Evolutionary conservation across 1,140 invertebrate genomes (phyloP), one percentile per base, ranked within the genome.

Genomic region (Drosophila pectinifera): DNA sequence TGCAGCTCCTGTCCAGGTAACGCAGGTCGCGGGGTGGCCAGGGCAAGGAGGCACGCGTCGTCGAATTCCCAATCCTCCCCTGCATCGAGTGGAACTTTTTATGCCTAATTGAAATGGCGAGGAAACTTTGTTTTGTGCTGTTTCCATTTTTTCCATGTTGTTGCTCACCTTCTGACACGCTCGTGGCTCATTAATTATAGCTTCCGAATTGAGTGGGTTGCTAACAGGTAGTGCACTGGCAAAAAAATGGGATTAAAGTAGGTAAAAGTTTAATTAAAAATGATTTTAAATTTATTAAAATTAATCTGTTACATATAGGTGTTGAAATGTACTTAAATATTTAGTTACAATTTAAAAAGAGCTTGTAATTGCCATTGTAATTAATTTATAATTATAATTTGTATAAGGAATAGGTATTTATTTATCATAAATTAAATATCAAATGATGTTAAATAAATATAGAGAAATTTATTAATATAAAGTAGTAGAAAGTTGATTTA

Each of bases 121-220:
- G 84, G 51, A 74, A 88, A 84, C 56, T 79, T 88, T 80, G 45
- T 57, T 73, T 31, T 70, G 61, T 38, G 45, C 18, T 65, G 62
- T 67, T 68, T 65, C 41, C 38, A 42, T 43, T 73, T 45, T 55
- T 72, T 53, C 41, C 36, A 31, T 53, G 38, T 75, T 57, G 36
- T 51, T 75, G 53, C 61, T 78, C 79, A 80, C 84, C 84, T 84
- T 83, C 79, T 64, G 76, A 80, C 84, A 86, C 80, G 72, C 80
- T 89, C 79, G 80, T 76, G 80, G 63, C 84, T 84, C 84, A 89
- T 88, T 88, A 84, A 88, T 88, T 84, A 89, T 74, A 73, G 70
- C 86, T 88, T 61, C 78, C 38, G 42, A 70, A 73, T 79, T 57
- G 75, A 83, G 83, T 83, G 83, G 70, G 76, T 61, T 73, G 67